Base-by-base conservation (phyloP, 2,113 vertebrate species). In the Sinocyclocheilus grahami region DNA sequence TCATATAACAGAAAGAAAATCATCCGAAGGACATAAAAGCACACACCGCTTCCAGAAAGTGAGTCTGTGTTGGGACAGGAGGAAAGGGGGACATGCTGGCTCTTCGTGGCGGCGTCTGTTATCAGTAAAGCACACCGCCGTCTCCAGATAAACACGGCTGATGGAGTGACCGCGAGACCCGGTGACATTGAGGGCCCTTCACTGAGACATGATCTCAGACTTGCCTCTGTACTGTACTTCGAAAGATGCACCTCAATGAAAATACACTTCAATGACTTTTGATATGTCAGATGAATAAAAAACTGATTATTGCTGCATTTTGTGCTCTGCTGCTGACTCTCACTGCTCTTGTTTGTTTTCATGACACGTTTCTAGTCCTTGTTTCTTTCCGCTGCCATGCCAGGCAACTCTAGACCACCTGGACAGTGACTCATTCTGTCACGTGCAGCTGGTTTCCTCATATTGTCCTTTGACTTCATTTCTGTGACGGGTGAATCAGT, bases 111-210 rank as follows among this genome's bases (percentile, higher is more conserved):
- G 1, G 51, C 3, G 37, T 81, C 78, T 81, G 78, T 81, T 46
- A 63, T 65, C 58, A 48, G 78, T 79, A 65, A 48, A 81, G 60
- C 39, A 82, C 79, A 82, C 78, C 58, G 5, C 20, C 33, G 58
- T 14, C 79, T 82, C 33, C 42, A 30, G 79, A 65, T 82, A 82
- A 82, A 12, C 39, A 20, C 8, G 16, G 62, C 79, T 65, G 62
- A 82, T 20, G 79, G 79, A 82, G n/a, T 67, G 60, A 27, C 8
- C 33, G 6, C 18, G 2, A 62, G 33, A 27, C 78, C 6, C 22
- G 0, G 14, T 27, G n/a, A 48, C 79, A 82, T 20, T 67, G 79
- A 65, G 13, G 37, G 60, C 60, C 78, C 78, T 63, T 42, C 58
- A 16, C 75, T 0, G 46, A 51, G 48, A 51, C 51, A 53, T 53